Base-by-base conservation (phyloP, 1,140 invertebrate genomes). In the Lucilia cuprina region DNA sequence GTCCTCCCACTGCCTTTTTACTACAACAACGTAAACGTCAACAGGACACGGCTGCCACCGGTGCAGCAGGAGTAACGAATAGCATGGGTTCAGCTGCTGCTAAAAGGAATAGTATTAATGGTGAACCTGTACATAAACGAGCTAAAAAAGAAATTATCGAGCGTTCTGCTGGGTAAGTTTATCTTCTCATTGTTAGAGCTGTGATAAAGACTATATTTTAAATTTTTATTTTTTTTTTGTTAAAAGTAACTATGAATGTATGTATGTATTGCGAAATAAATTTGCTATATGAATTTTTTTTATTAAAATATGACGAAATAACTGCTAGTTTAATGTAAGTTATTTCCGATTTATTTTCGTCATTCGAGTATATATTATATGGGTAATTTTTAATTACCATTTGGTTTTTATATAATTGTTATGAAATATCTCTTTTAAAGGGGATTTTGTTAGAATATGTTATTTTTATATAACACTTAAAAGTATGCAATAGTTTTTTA, bases 11-110 rank as follows among this genome's bases (percentile, higher is more conserved):
- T 47, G 87, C 89, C 8, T 90, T 90, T 85, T 85, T 91, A 25
- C 86, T 90, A 34, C 89, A 90, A 83, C 90, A 91, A 75, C 77
- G 89, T 2, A 91, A 91, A 77, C 83, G 89, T 1, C 89, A 91
- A 55, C 86, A 84, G 13, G 88, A 89, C 84, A 19, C 74, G 30
- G 74, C 84, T 10, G 70, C 84, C 5, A 70, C 49, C 1, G 65
- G 65, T 70, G 19, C 74, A 77, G 55, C 83, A 5, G 50, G 78
- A 0, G 9, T 78, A 17, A 35, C 82, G 17, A 34, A 77, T 10
- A 82, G 55, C 19, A 83, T 17, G 7, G 65, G 19, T 10, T 12
- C 2, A n/a, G n/a, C 65, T 41, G 34, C 65, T 0, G 84, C 19
- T 14, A 89, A 90, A 84, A 86, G 86, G 17, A 82, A 85, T 30